A percentile compares a stretch with the other conserved stretches of the same genome.
Evolutionary conservation across 2,113 vertebrate species (phyloP).

Genomic region (Propithecus coquereli): DNA sequence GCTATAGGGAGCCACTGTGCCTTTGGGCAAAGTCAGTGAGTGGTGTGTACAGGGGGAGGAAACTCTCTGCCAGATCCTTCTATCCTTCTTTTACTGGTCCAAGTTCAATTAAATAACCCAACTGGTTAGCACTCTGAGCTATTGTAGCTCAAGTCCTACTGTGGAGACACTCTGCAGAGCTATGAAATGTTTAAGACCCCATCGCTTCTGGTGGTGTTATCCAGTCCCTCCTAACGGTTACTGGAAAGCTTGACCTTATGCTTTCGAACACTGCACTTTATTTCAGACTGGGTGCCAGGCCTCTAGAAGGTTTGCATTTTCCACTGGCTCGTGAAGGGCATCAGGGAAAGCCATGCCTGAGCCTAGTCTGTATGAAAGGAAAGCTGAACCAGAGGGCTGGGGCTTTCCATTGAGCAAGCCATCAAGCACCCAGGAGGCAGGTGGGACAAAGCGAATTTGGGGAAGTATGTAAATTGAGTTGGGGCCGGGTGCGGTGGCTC

Average conservation of each 20-base stretch:
- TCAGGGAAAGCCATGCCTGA: not conserved
- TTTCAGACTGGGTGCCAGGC: not conserved
- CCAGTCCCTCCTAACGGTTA: not conserved
- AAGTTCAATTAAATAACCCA: not conserved
- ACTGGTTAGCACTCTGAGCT: not conserved
- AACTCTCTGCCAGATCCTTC: not conserved
- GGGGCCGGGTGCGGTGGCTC: too few species aligned
- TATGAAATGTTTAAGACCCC: not conserved
- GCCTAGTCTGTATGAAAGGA: not conserved
- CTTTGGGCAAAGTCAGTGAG: not conserved
- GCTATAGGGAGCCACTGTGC: not conserved
- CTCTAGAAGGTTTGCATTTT: not conserved
- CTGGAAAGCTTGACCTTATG: not conserved
- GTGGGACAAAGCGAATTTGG: not conserved
- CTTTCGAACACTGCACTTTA: not conserved
- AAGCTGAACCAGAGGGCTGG: not conserved
- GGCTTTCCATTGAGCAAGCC: not conserved
- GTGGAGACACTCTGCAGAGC: not conserved
- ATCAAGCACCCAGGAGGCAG: not conserved
- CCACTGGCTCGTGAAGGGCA: not conserved
- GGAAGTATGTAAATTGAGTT: not conserved
- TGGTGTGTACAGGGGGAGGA: not conserved
- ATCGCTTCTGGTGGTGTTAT: not conserved
- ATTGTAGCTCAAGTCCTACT: not conserved
- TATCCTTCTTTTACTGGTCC: not conserved